phyloP scores from a whole-genome alignment of 2,113 vertebrate genomes.

The Trematomus loennbergii region DNA sequence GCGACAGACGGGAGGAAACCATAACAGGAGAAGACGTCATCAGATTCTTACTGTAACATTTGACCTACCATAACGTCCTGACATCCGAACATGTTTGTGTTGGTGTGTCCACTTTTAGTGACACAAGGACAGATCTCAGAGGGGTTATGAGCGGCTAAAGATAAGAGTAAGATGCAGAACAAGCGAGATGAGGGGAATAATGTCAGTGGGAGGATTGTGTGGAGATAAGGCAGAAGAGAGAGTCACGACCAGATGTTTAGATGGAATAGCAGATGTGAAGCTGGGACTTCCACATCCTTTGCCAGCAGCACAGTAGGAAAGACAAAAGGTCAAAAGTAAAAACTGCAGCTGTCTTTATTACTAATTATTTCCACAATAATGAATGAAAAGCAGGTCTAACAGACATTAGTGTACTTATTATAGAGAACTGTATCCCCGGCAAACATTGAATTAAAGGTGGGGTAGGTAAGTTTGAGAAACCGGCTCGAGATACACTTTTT shows the following conservation, averaged over 20 bases:
- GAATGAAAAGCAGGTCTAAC: background rate
- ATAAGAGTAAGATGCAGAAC: background rate
- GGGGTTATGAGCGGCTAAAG: background rate
- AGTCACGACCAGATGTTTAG: conserved; percentile 57
- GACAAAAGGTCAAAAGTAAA: conserved; percentile 53
- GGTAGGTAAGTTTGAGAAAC: no score
- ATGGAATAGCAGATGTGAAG: conserved; percentile 55
- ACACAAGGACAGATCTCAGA: background rate
- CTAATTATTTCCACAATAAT: conserved; percentile 42
- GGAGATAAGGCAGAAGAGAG: background rate
- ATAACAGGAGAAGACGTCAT: conserved; percentile 18
- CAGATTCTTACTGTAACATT: conserved; percentile 26
- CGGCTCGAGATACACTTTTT: no score
- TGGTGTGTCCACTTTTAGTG: background rate
- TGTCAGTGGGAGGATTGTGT: conserved; percentile 11
- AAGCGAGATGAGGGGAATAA: background rate
- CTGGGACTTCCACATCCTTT: conserved; percentile 51
- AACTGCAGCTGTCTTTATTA: conserved; percentile 42
- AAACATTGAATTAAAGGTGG: no score
- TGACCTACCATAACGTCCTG: conserved; percentile 27
- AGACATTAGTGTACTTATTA: background rate
- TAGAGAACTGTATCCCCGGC: background rate
- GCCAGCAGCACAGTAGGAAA: conserved; percentile 52
- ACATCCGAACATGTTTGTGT: conserved; percentile 22
- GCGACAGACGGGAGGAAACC: conserved; percentile 48